Base-by-base conservation (phyloP, 2,113 vertebrate genomes). In the Callaeas wilsoni region DNA sequence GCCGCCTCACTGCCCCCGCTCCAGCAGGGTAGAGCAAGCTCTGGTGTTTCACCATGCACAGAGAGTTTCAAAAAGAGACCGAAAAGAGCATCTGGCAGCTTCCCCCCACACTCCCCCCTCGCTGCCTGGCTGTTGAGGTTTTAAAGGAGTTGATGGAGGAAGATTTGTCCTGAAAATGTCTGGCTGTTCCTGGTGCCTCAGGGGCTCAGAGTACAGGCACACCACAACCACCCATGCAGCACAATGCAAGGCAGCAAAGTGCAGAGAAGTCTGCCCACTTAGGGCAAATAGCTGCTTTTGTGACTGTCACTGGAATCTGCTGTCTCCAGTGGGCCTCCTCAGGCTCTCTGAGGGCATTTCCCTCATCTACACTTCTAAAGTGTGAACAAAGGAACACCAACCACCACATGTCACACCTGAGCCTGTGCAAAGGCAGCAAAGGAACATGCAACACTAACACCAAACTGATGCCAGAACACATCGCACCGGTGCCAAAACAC, bases 11-110 rank as follows among this genome's bases (percentile, higher is more conserved):
- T 35, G 92, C 86, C 56, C 95, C 79, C 5, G 5, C 95, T 90
- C 81, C 85, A 79, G 81, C 88, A 73, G 84, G 84, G 80, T 52
- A 88, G 23, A 32, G 67, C 84, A 89, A 53, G 90, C 87, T 67
- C 96, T 94, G 97, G 85, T 85, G 84, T 97, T 97, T 96, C 97
- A 97, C 98, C 97, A 95, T 93, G 97, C 92, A 97, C 97, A 92
- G 57, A 77, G 96, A 84, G 92, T 92, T 98, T 96, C 81, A 93
- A 97, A 97, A 97, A 96, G 97, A 96, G 94, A 96, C 93, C 60
- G 63, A 97, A 97, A 92, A 97, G 97, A 97, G 96, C 98, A 97
- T 96, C 98, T 98, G 97, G 87, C 90, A 97, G 97, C 96, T 95
- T 96, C 22, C 41, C 75, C 84, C 57, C 59, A 13, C 19, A 13